Base-by-base conservation (phyloP, 2,797 vertebrate species). In the Argyrosomus regius region DNA sequence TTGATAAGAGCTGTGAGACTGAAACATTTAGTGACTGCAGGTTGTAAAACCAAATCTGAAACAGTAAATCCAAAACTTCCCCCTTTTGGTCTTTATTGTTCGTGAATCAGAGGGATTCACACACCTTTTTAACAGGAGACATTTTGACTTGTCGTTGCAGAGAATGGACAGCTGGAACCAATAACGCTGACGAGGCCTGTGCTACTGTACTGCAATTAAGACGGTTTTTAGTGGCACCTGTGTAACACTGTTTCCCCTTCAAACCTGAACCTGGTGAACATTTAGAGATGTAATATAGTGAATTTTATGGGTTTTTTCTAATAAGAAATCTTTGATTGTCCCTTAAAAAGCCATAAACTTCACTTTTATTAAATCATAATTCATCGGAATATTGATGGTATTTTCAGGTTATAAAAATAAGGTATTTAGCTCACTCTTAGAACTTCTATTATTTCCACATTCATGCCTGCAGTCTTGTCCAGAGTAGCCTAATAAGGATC, bases 111-210 rank as follows among this genome's bases (percentile, higher is more conserved):
- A 26, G 4, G 5, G 61, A 20, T 13, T 49, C 9, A 59, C 31
- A 39, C 6, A 22, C 18, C 28, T 65, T 50, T 49, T 35, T 8
- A 50, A 31, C 46, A 49, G 46, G 28, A 57, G 26, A 17, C 11
- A 11, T 20, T 14, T 24, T 17, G 13, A 22, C 43, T 39, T 35
- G n/a, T 20, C 69, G 1, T 31, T 14, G 43, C 43, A 26, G 52
- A 6, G 26, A 48, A 56, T 13, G 24, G 50, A 62, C 60, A 74
- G 43, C 60, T 57, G 61, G 43, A 18, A 39, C 52, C 43, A 57
- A 57, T 65, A 48, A 13, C 43, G 24, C 39, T 57, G 24, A 57
- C 1, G 10, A 56, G 8, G 17, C 24, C 18, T 56, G 39, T 35
- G 60, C 60, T 22, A 1, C 41, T 12, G 24, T 11, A 41, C 24